Percentiles rank a stretch among this genome's conserved stretches.
These are phyloP conservation scores for Gerris lacustris DNA, from an alignment of 2,888 invertebrate genomes.

Conservation along the genomic window DNA sequence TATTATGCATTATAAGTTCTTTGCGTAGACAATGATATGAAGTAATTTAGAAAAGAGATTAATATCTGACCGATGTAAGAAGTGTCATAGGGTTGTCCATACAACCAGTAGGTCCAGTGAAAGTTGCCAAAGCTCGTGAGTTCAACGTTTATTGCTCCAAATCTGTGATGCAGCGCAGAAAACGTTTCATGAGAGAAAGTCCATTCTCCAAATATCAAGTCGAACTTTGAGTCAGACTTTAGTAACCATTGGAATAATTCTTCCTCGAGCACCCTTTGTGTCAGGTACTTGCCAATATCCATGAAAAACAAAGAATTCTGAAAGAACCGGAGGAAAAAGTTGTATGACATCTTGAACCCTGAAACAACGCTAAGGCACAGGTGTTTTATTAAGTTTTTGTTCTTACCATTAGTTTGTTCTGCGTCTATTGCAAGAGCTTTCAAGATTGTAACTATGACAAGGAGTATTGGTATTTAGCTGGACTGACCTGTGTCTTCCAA, in stretches of 20 bases:
- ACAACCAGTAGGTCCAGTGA: neutral
- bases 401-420: too few species aligned
- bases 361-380: too few species aligned
- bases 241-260: conserved; percentile 10
- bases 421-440: too few species aligned
- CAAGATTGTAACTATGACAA: too few species aligned
- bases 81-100: conserved; percentile 5
- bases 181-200: conserved; percentile 16
- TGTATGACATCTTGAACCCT: too few species aligned
- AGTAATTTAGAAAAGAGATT: too few species aligned
- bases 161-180: conserved; percentile 15
- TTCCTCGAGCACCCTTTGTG: neutral
- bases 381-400: too few species aligned
- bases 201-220: conserved; percentile 12
- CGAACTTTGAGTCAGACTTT: conserved; percentile 9
- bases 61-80: neutral
- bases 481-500: neutral
- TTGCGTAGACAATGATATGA: too few species aligned
- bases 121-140: neutral
- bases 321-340: neutral
- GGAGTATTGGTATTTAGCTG: too few species aligned
- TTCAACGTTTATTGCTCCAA: neutral
- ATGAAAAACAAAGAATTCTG: neutral
- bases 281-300: neutral
- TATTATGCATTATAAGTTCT: too few species aligned